Conservation (phyloP, 2,888 invertebrate genomes). For the Hedya salicella region DNA sequence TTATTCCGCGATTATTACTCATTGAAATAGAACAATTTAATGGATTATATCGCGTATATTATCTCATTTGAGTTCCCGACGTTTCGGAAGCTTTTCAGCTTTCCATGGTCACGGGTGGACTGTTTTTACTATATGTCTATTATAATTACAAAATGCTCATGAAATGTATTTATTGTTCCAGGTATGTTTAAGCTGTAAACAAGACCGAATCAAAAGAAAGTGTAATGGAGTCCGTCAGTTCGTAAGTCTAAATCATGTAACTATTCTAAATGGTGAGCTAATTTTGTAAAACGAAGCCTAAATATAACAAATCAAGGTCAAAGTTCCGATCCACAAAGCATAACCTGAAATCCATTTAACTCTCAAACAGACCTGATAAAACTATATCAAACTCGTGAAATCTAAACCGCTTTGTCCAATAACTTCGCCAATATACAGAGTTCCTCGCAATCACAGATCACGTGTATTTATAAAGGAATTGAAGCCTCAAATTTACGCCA, state of each 20-base stretch:
- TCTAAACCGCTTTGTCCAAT: slow-evolving; percentile 34
- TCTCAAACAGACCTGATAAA: slow-evolving; percentile 23
- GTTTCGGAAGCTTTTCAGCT: too few relatives aligned
- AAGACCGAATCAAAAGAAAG: neutral
- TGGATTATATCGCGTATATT: too few relatives aligned
- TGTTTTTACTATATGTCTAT: too few relatives aligned
- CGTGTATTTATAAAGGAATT: neutral
- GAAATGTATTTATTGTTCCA: slow-evolving; percentile 16
- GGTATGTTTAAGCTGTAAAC: slow-evolving; percentile 1
- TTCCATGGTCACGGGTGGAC: too few relatives aligned
- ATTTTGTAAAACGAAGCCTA: slow-evolving; percentile 8
- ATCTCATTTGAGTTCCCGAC: too few relatives aligned
- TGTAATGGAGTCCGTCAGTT: too few relatives aligned
- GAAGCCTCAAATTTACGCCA: neutral
- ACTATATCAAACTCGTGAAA: slow-evolving; percentile 7
- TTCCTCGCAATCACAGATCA: neutral
- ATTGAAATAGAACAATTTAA: too few relatives aligned
- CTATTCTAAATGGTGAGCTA: neutral
- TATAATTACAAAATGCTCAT: slow-evolving; percentile 1
- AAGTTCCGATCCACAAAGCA: slow-evolving; percentile 4
- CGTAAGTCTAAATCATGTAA: too few relatives aligned
- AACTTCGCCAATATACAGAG: slow-evolving; percentile 32
- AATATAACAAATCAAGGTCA: neutral
- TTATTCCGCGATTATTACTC: too few relatives aligned
- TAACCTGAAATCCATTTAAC: slow-evolving; percentile 26